These are phyloP conservation scores for Oreocharis arfaki DNA, from an alignment of 2,113 vertebrate genomes.

Conservation along the genomic window DNA sequence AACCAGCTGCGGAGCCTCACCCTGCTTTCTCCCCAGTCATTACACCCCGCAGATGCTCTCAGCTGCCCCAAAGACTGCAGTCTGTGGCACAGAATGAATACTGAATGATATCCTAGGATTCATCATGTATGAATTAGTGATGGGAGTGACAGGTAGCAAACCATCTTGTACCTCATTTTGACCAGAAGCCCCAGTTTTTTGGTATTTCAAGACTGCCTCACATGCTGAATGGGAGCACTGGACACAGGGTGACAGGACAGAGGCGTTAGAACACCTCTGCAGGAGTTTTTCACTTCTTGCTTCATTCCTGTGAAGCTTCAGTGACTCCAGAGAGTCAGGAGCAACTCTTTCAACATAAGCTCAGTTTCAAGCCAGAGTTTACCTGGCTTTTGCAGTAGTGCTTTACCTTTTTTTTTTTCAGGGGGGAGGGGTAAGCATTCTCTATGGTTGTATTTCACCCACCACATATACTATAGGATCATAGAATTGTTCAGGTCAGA, in stretches of 20 bases:
- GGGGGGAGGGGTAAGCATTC: no score
- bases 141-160: background rate
- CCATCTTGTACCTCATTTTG: background rate
- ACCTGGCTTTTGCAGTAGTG: background rate
- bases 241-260: background rate
- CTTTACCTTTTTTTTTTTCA: background rate
- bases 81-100: background rate
- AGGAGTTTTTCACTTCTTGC: background rate
- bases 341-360: background rate
- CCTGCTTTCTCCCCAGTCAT: background rate
- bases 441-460: background rate
- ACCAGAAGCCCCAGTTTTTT: background rate
- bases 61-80: background rate
- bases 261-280: background rate
- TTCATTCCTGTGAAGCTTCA: background rate
- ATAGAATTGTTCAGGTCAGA: background rate
- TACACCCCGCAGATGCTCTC: background rate
- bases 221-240: fast-evolving
- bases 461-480: background rate
- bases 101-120: background rate
- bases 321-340: background rate
- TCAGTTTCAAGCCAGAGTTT: background rate
- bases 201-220: background rate
- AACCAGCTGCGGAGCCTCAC: background rate
- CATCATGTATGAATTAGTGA: background rate